Conservation (phyloP, 30 jellyfish, hydroid and myxozoan genomes). For the Mastigias papua region DNA sequence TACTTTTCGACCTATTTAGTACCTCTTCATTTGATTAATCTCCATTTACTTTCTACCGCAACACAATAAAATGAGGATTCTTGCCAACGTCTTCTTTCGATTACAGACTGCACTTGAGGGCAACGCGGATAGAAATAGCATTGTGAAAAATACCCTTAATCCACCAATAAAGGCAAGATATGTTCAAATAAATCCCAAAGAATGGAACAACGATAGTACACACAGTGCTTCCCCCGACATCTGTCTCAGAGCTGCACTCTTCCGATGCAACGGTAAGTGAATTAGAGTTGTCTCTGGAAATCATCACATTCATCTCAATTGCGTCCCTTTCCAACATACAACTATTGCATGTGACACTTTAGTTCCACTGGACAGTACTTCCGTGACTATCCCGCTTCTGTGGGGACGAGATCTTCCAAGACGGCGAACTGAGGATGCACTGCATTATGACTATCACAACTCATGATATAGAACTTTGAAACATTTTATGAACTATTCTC, state of each 20-base stretch:
- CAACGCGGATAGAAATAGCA: constrained; percentile 80
- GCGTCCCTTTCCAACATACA: too few relatives aligned
- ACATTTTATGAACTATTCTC: too few relatives aligned
- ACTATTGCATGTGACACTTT: too few relatives aligned
- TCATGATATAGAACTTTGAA: too few relatives aligned
- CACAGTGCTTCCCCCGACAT: constrained; percentile 79
- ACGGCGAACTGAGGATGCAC: too few relatives aligned
- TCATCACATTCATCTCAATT: background rate
- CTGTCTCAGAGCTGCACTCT: constrained; percentile 92
- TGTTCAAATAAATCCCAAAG: constrained; percentile 85
- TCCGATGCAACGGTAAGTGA: constrained; percentile 77
- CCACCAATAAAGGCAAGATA: constrained; percentile 90
- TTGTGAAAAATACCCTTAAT: constrained; percentile 53
- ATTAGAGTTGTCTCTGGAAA: background rate
- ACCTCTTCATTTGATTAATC: too few relatives aligned
- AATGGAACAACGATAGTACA: constrained; percentile 68
- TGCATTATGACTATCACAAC: too few relatives aligned
- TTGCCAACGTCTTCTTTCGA: background rate
- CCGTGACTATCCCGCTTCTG: too few relatives aligned
- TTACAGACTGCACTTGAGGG: constrained; percentile 83
- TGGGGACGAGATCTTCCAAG: too few relatives aligned
- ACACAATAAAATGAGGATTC: background rate
- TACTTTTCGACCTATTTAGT: too few relatives aligned
- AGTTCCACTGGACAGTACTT: too few relatives aligned
- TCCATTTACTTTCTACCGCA: too few relatives aligned